These are phyloP conservation scores for Triplophysa yarkandensis DNA, from an alignment of 2,797 vertebrate genomes.

Conservation along the genomic window DNA sequence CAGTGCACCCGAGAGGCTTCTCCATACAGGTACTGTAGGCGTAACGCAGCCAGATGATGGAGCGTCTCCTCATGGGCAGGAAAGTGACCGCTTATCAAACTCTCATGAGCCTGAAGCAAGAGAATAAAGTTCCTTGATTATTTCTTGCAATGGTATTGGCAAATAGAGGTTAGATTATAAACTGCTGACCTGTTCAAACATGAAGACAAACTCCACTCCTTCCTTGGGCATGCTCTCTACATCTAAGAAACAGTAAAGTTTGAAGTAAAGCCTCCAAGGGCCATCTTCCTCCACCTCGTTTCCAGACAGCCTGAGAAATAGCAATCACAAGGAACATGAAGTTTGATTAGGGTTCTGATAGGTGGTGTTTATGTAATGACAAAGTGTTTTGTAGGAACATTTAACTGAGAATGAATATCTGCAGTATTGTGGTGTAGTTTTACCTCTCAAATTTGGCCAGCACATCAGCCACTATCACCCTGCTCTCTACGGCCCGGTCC, in stretches of 20 bases:
- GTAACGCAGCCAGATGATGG: conserved; percentile 85
- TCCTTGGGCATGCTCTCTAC: conserved; percentile 90
- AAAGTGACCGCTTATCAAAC: conserved; percentile 87
- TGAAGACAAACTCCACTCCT: conserved; percentile 93
- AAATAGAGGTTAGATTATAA: not conserved
- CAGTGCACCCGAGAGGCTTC: conserved; percentile 79
- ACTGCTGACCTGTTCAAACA: conserved; percentile 90
- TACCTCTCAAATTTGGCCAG: conserved; percentile 92
- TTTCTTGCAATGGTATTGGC: no score
- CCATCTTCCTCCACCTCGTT: conserved; percentile 80
- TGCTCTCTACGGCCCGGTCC: conserved; percentile 87
- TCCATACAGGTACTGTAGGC: conserved; percentile 87
- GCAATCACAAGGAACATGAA: not conserved
- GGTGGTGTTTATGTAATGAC: not conserved
- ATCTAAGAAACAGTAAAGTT: conserved; percentile 93
- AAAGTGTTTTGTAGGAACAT: not conserved
- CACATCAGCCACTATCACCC: conserved; percentile 89
- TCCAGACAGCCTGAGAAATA: conserved; percentile 76
- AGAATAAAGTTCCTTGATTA: not conserved
- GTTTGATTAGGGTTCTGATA: no score
- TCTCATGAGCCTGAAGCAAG: conserved; percentile 84
- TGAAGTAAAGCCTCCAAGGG: conserved; percentile 91
- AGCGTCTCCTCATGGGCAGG: conserved; percentile 89
- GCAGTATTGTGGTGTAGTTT: conserved; percentile 4
- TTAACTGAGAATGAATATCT: not conserved